Evolutionary conservation across 2,888 invertebrate genomes (phyloP).

Genomic region (Nomada lathburiana): DNA sequence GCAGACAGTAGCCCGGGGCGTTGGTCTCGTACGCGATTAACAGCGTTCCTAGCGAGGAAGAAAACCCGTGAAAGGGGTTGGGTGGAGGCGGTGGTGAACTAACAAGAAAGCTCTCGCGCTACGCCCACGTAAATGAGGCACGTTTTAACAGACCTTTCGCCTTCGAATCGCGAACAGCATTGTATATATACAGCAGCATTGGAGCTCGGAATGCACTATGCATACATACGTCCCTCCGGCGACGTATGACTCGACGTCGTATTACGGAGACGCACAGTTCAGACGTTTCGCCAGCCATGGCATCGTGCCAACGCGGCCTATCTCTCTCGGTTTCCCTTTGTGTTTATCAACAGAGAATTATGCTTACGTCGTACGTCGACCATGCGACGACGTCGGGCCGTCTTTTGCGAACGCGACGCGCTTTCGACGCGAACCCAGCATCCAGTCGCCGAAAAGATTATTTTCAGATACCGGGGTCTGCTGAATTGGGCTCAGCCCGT

Average conservation of each 20-base stretch:
- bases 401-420: slow-evolving; percentile 28
- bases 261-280: slow-evolving; percentile 17
- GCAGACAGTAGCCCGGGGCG: slow-evolving; percentile 28
- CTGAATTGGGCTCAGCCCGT: background rate
- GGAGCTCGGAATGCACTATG: slow-evolving; percentile 14
- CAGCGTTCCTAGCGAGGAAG: slow-evolving; percentile 18
- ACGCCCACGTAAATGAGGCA: slow-evolving; percentile 31
- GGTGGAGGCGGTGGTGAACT: background rate
- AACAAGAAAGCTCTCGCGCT: slow-evolving; percentile 36
- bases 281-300: slow-evolving; percentile 62
- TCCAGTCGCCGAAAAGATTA: slow-evolving; percentile 17
- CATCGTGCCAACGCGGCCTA: slow-evolving; percentile 63
- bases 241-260: slow-evolving; percentile 26
- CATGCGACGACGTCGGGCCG: slow-evolving; percentile 14
- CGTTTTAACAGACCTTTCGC: slow-evolving; percentile 35
- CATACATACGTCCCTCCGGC: slow-evolving; percentile 13
- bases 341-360: slow-evolving; percentile 73
- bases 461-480: background rate
- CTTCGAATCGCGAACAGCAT: slow-evolving; percentile 31
- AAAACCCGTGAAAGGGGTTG: background rate
- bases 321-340: slow-evolving; percentile 34
- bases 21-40: slow-evolving; percentile 46
- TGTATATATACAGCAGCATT: slow-evolving; percentile 10
- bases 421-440: background rate
- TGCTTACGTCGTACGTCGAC: slow-evolving; percentile 56